These are phyloP conservation scores for Latrodectus hesperus DNA, from an alignment of 2,888 invertebrate genomes.

Conservation along the genomic window DNA sequence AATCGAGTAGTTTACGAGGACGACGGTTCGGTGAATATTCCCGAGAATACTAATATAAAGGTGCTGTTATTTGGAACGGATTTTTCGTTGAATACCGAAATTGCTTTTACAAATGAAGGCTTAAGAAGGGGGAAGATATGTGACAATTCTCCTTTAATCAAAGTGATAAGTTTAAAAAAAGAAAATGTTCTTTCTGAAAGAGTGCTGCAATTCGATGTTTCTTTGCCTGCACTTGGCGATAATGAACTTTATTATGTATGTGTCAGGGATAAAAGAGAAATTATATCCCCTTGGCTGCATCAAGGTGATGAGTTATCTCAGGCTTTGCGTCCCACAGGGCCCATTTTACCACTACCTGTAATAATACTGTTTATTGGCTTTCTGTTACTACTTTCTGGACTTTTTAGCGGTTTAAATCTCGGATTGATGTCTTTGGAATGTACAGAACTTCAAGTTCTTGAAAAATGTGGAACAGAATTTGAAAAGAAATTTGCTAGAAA, in stretches of 20 bases:
- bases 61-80: slow-evolving; percentile 52
- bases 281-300: slow-evolving; percentile 40
- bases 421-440: slow-evolving; percentile 96
- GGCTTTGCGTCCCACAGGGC: slow-evolving; percentile 79
- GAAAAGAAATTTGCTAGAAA: slow-evolving; percentile 85
- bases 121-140: slow-evolving; percentile 37
- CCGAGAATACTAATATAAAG: slow-evolving; percentile 24
- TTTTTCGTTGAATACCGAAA: slow-evolving; percentile 32
- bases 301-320: slow-evolving; percentile 73
- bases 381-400: slow-evolving; percentile 90
- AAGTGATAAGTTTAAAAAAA: slow-evolving; percentile 13
- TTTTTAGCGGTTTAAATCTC: slow-evolving; percentile 97
- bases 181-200: slow-evolving; percentile 31
- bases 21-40: slow-evolving; percentile 36
- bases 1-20: slow-evolving; percentile 13
- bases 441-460: slow-evolving; percentile 94
- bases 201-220: slow-evolving; percentile 26
- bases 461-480: slow-evolving; percentile 86
- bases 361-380: slow-evolving; percentile 70
- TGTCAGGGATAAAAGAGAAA: slow-evolving; percentile 23
- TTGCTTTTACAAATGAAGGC: slow-evolving; percentile 38
- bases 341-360: slow-evolving; percentile 85
- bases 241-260: slow-evolving; percentile 40
- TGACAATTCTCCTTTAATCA: slow-evolving; percentile 51
- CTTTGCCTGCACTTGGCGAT: slow-evolving; percentile 10